These are phyloP conservation scores for Lagopus leucura DNA, from an alignment of 2,113 vertebrate genomes.

Conservation along the genomic window DNA sequence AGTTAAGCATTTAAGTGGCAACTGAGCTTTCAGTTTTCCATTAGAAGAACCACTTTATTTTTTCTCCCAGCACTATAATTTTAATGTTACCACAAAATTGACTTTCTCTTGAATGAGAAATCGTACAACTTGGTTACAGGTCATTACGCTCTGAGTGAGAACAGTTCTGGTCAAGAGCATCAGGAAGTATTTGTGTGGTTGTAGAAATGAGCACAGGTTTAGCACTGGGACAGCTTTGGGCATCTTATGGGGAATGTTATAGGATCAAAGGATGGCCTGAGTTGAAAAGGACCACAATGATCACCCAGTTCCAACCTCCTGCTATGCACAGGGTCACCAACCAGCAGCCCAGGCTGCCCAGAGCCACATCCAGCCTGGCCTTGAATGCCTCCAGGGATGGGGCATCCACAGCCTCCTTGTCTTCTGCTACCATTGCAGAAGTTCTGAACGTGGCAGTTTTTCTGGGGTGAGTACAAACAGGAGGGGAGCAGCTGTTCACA, in stretches of 20 bases:
- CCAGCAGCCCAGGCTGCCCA: no score
- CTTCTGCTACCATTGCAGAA: not conserved
- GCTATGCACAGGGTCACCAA: no score
- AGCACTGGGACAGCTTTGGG: not conserved
- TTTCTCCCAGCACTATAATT: not conserved
- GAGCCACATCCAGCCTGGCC: no score
- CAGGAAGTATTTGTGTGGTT: not conserved
- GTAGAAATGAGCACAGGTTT: not conserved
- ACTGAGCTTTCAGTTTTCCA: not conserved
- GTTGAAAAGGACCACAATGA: no score
- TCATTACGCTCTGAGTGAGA: not conserved
- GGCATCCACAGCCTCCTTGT: no score
- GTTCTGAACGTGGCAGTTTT: accelerated
- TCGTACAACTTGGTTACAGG: not conserved
- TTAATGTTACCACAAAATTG: not conserved
- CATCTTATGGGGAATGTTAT: not conserved
- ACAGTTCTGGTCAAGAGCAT: not conserved
- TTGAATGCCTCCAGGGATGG: no score
- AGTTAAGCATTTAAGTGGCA: not conserved
- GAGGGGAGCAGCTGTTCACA: no score
- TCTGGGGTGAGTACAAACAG: no score
- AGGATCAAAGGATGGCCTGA: no score
- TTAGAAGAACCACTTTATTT: not conserved
- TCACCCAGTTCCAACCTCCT: no score
- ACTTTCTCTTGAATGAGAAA: not conserved